Evolutionary conservation across 2,888 invertebrate genomes (phyloP).

Genomic region (Drosophila mimetica): DNA sequence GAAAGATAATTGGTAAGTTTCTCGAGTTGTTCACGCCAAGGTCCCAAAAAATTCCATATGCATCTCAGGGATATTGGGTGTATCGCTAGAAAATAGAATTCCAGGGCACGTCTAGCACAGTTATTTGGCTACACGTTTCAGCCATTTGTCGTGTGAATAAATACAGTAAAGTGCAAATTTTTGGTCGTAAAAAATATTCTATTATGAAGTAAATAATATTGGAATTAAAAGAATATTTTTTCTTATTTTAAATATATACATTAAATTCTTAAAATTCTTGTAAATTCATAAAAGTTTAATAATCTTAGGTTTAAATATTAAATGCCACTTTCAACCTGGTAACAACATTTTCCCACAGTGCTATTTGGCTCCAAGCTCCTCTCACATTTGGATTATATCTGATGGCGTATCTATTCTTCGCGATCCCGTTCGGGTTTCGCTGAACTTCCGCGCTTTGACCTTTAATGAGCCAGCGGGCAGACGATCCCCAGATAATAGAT

Average conservation of each 20-base stretch:
- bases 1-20: slow-evolving; percentile 81
- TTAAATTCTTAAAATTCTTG: no score
- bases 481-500: slow-evolving; percentile 51
- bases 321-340: background rate
- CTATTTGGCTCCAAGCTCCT: slow-evolving; percentile 2
- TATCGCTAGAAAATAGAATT: slow-evolving; percentile 20
- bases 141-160: slow-evolving; percentile 70
- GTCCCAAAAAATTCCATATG: background rate
- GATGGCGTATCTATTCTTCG: slow-evolving; percentile 37
- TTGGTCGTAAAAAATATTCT: slow-evolving; percentile 44
- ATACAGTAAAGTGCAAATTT: slow-evolving; percentile 61
- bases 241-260: no score
- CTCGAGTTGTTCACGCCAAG: background rate
- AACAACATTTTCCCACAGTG: slow-evolving; percentile 16
- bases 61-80: slow-evolving; percentile 55
- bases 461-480: slow-evolving; percentile 31
- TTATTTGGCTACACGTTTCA: slow-evolving; percentile 61
- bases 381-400: slow-evolving; percentile 20
- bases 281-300: no score
- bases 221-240: no score
- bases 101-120: slow-evolving; percentile 38
- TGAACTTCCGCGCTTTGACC: slow-evolving; percentile 70
- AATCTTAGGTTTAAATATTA: background rate
- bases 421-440: slow-evolving; percentile 37
- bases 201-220: no score